Conservation (phyloP, 1,140 invertebrate genomes). For the Mamestra configurata region DNA sequence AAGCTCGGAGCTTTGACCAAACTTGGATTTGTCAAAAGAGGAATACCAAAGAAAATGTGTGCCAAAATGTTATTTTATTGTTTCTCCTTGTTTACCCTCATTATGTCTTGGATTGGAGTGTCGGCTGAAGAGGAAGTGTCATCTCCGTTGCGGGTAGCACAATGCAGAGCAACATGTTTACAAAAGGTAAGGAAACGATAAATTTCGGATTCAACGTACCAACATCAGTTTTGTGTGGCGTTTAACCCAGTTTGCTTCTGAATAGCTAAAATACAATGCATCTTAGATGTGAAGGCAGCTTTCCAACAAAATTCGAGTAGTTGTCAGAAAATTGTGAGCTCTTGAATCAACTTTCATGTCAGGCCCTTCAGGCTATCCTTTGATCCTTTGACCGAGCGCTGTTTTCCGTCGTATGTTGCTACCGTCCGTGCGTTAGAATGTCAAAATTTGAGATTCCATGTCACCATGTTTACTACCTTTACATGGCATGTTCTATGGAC, state of each 20-base stretch:
- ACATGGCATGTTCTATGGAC: neutral
- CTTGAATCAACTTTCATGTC: slow-evolving; percentile 11
- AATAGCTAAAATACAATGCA: neutral
- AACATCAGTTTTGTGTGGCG: neutral
- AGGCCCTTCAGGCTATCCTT: slow-evolving; percentile 9
- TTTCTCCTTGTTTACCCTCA: slow-evolving; percentile 82
- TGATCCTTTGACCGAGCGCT: slow-evolving; percentile 20
- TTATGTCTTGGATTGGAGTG: slow-evolving; percentile 84
- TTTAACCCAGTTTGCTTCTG: neutral
- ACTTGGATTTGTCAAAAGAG: slow-evolving; percentile 66
- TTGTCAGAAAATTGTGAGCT: slow-evolving; percentile 16
- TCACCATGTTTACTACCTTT: neutral
- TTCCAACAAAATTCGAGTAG: neutral
- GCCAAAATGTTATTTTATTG: slow-evolving; percentile 87
- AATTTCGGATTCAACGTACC: slow-evolving; percentile 1
- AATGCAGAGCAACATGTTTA: slow-evolving; percentile 91
- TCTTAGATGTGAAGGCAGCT: neutral
- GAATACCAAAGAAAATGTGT: slow-evolving; percentile 87
- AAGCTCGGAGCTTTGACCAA: slow-evolving; percentile 71
- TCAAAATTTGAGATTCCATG: neutral
- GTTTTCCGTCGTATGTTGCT: neutral
- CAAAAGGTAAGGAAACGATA: slow-evolving; percentile 88
- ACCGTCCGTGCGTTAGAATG: neutral
- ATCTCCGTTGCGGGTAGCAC: slow-evolving; percentile 90
- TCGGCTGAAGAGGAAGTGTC: slow-evolving; percentile 89